These are phyloP conservation scores for Polia nebulosa DNA, from an alignment of 2,888 invertebrate species.

Conservation along the genomic window DNA sequence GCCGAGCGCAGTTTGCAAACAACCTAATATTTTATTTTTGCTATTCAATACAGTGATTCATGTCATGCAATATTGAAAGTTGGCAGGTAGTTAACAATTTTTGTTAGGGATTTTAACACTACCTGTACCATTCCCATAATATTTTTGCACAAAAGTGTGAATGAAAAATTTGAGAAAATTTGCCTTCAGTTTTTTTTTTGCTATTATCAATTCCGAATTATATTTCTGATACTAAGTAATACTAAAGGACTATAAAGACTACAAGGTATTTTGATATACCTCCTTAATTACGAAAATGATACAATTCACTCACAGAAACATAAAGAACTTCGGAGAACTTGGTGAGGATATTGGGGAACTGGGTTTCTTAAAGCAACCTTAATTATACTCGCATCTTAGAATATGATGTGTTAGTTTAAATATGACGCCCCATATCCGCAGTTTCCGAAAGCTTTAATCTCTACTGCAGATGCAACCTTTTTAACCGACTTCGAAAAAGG, in stretches of 20 bases:
- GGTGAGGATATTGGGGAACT: not conserved
- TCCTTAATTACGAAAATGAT: not conserved
- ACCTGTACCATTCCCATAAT: not conserved
- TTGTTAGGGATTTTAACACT: constrained; percentile 35
- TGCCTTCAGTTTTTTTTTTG: not conserved
- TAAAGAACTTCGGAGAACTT: not conserved
- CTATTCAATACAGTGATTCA: constrained; percentile 36
- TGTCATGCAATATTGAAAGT: constrained; percentile 51
- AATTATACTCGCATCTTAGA: not conserved
- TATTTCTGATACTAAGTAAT: too few species aligned
- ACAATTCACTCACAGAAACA: not conserved
- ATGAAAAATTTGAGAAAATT: not conserved
- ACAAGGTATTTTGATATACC: too few species aligned
- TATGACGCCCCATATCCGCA: not conserved
- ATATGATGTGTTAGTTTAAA: too few species aligned
- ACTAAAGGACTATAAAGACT: too few species aligned
- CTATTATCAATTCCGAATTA: too few species aligned
- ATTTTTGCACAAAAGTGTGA: not conserved
- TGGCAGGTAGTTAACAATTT: constrained; percentile 29
- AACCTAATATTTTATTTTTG: constrained; percentile 24
- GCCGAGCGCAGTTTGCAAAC: constrained; percentile 22
- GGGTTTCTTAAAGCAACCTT: not conserved
- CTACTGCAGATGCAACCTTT: not conserved
- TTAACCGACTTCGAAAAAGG: too few species aligned
- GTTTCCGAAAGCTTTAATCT: not conserved